A percentile compares a stretch with the other conserved stretches of the same genome.
phyloP scores from a whole-genome alignment of 2,797 vertebrate species.

The Gymnopithys bicolor region DNA sequence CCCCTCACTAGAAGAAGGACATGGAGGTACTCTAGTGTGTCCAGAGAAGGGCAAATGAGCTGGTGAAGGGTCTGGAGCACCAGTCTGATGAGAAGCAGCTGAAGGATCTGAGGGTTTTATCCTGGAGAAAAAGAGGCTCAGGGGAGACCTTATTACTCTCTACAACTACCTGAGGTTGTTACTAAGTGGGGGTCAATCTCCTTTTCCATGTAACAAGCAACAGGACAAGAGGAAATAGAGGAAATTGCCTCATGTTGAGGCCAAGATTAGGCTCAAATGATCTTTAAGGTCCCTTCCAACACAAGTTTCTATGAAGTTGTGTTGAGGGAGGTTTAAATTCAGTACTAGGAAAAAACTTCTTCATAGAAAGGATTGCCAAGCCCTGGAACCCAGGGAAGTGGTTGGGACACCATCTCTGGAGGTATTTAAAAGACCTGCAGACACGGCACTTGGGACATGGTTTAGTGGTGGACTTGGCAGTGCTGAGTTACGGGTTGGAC shows the following conservation, averaged over 20 bases:
- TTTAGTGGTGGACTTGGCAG: neutral
- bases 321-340: neutral
- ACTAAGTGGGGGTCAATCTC: neutral
- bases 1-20: neutral
- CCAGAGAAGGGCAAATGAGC: fast-evolving
- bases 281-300: neutral
- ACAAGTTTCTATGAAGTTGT: neutral
- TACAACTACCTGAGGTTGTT: neutral
- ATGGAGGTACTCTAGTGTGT: fast-evolving
- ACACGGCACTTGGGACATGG: neutral
- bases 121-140: neutral
- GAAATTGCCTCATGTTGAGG: neutral
- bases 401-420: neutral
- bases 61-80: neutral
- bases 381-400: neutral
- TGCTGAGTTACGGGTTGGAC: neutral
- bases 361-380: neutral
- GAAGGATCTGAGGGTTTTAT: neutral
- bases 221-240: neutral
- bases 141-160: neutral
- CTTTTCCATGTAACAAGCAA: neutral
- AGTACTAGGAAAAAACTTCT: neutral
- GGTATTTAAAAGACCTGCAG: fast-evolving
- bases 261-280: neutral
- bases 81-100: neutral